Conservation (phyloP, 2,888 invertebrate genomes). For the Ormyrus thymus region DNA sequence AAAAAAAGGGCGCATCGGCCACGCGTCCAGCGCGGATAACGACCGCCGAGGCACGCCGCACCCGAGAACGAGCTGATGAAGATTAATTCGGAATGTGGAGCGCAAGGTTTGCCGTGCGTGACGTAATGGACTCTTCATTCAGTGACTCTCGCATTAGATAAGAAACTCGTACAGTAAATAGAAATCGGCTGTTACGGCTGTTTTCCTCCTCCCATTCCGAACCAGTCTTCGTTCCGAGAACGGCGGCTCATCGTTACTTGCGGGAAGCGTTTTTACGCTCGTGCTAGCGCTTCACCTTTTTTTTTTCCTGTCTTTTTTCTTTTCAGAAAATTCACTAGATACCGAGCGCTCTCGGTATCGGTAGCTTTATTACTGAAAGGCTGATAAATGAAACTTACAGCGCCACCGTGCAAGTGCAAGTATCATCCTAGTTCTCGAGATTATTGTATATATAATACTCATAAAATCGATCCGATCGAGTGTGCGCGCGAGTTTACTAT, state of each 20-base stretch:
- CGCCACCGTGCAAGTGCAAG: too few relatives aligned
- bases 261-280: slow-evolving; percentile 1
- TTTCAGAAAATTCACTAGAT: too few relatives aligned
- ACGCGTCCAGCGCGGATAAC: too few relatives aligned
- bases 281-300: not conserved
- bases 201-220: not conserved
- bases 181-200: slow-evolving; percentile 11
- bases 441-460: too few relatives aligned
- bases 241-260: too few relatives aligned
- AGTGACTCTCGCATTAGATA: slow-evolving; percentile 36
- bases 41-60: not conserved
- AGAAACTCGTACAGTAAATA: slow-evolving; percentile 22
- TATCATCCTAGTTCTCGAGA: too few relatives aligned
- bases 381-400: too few relatives aligned
- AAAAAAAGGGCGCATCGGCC: too few relatives aligned
- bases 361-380: too few relatives aligned
- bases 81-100: slow-evolving; percentile 56
- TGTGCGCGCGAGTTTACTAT: too few relatives aligned
- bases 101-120: slow-evolving; percentile 48
- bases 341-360: too few relatives aligned
- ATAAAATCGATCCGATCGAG: too few relatives aligned
- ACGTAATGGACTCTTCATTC: slow-evolving; percentile 51
- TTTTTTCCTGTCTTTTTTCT: not conserved
- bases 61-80: slow-evolving; percentile 49
- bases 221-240: not conserved